Conservation (phyloP, 2,888 invertebrate species). For the Protophormia terraenovae region DNA sequence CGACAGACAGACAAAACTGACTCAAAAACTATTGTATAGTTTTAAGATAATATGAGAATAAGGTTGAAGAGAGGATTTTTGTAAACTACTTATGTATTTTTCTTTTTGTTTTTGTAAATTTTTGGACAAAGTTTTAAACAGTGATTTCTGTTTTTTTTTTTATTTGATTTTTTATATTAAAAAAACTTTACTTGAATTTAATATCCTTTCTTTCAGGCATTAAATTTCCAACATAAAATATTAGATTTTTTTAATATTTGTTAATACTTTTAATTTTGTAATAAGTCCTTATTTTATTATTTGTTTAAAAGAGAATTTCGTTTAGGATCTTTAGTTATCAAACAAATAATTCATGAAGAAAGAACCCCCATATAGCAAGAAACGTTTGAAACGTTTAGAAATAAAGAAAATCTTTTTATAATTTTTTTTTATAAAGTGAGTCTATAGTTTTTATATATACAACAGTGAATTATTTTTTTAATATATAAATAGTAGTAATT, state of each 20-base stretch:
- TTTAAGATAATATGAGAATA: not conserved
- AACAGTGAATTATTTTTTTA: constrained; percentile 64
- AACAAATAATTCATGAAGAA: constrained; percentile 4
- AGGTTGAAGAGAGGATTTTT: no score
- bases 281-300: not conserved
- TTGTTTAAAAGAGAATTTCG: constrained; percentile 44
- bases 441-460: constrained; percentile 62
- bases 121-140: constrained; percentile 13
- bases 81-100: constrained; percentile 43
- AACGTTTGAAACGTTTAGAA: constrained; percentile 60
- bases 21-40: constrained; percentile 30
- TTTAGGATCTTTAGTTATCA: constrained; percentile 41
- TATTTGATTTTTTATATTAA: no score
- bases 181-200: constrained; percentile 66
- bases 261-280: constrained; percentile 52
- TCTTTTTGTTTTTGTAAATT: not conserved
- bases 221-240: constrained; percentile 20
- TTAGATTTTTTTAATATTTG: constrained; percentile 45
- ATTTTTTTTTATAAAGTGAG: constrained; percentile 59
- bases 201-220: constrained; percentile 54
- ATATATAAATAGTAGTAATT: constrained; percentile 32
- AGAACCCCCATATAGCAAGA: not conserved
- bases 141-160: not conserved
- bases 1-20: not conserved
- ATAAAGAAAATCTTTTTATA: not conserved